Percentiles rank a stretch among this genome's conserved stretches.
phyloP scores from a whole-genome alignment of 2,797 vertebrate species.

The Thalassophryne amazonica region DNA sequence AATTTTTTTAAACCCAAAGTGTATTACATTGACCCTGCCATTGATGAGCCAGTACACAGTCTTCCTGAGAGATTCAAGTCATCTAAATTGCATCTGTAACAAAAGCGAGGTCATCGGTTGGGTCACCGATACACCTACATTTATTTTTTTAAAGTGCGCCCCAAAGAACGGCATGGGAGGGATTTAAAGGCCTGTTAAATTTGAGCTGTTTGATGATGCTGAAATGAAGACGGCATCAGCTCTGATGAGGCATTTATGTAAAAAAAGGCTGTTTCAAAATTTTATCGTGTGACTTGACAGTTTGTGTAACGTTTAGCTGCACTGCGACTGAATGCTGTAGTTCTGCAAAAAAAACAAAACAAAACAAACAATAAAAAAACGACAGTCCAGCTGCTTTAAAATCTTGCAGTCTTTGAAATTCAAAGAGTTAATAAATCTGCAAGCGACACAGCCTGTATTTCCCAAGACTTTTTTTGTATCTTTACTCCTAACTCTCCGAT shows the following conservation, averaged over 20 bases:
- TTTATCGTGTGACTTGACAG: background rate
- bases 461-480: too few relatives aligned
- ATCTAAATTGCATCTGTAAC: slow-evolving; percentile 7
- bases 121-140: background rate
- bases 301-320: background rate
- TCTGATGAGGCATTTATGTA: background rate
- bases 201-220: background rate
- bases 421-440: too few relatives aligned
- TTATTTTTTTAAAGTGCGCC: slow-evolving; percentile 1
- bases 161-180: background rate
- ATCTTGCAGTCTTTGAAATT: too few relatives aligned
- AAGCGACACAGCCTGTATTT: too few relatives aligned
- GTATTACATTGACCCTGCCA: slow-evolving; percentile 45
- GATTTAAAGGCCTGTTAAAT: slow-evolving; percentile 10
- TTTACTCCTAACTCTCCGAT: too few relatives aligned
- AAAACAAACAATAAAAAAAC: too few relatives aligned
- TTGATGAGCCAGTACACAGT: slow-evolving; percentile 29
- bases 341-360: too few relatives aligned
- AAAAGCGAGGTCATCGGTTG: slow-evolving; percentile 31
- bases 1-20: slow-evolving; percentile 42
- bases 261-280: background rate
- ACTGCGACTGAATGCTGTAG: background rate
- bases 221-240: background rate
- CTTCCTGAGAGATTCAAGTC: slow-evolving; percentile 10
- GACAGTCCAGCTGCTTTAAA: too few relatives aligned